These are phyloP conservation scores for Amphipoea oculea DNA, from an alignment of 2,888 invertebrate species.

Conservation along the genomic window DNA sequence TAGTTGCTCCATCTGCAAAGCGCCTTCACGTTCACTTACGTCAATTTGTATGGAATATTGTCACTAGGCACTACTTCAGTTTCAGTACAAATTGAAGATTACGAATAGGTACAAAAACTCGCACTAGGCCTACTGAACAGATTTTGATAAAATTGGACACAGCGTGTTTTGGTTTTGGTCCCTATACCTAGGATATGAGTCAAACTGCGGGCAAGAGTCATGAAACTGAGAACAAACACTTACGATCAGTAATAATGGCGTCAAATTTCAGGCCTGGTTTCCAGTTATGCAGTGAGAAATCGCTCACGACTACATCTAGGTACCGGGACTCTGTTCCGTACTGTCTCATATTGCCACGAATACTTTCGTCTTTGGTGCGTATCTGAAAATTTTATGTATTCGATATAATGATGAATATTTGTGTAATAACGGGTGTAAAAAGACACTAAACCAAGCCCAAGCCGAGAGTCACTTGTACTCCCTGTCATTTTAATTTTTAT, in stretches of 20 bases:
- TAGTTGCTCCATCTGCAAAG: no score
- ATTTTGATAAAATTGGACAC: neutral
- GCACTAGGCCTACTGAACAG: neutral
- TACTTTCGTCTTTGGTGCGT: conserved; percentile 95
- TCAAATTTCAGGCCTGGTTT: conserved; percentile 93
- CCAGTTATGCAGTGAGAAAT: conserved; percentile 97
- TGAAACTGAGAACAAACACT: conserved; percentile 78
- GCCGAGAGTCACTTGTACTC: no score
- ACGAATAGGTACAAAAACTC: neutral
- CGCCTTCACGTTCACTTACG: neutral
- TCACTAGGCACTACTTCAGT: neutral
- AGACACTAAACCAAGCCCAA: no score
- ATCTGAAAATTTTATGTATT: conserved; percentile 78
- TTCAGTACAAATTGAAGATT: neutral
- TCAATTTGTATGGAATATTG: neutral
- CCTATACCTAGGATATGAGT: neutral
- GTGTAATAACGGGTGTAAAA: no score
- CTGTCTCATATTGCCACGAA: conserved; percentile 96
- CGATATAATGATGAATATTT: neutral
- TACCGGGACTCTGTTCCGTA: conserved; percentile 94
- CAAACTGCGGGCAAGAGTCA: neutral
- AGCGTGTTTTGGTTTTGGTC: neutral
- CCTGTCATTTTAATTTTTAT: no score
- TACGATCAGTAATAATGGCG: conserved; percentile 98
- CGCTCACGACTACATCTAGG: conserved; percentile 97